A percentile compares a stretch with the other conserved stretches of the same genome.
Conservation (phyloP, 2,888 invertebrate genomes). For the Nasonovia ribisnigri region DNA sequence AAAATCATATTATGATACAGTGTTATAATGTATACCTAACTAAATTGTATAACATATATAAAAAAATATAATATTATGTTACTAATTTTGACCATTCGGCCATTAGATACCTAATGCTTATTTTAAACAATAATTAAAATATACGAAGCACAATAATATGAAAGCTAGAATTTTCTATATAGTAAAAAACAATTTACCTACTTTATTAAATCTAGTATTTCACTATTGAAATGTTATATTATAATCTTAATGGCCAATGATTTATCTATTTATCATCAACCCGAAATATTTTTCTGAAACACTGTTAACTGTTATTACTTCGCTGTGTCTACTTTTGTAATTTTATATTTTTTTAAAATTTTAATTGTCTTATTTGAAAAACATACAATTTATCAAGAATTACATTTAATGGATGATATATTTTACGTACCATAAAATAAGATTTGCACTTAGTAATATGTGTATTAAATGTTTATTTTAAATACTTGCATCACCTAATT, state of each 20-base stretch:
- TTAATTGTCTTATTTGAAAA: background rate
- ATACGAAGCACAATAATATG: background rate
- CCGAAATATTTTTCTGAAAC: background rate
- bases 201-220: background rate
- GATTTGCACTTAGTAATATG: background rate
- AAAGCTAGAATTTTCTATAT: background rate
- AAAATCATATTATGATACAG: background rate
- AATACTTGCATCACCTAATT: too few species aligned
- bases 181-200: background rate
- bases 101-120: background rate
- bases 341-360: background rate
- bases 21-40: background rate
- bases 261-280: background rate
- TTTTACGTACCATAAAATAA: background rate
- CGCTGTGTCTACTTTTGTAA: background rate
- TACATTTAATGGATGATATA: background rate
- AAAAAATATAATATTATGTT: background rate
- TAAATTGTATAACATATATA: background rate
- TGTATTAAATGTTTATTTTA: background rate
- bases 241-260: background rate
- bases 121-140: background rate
- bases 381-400: background rate
- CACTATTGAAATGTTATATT: background rate
- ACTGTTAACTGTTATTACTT: background rate
- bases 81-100: background rate